Percentiles rank a stretch among this genome's conserved stretches.
Evolutionary conservation across 2,797 vertebrate genomes (phyloP).

Genomic region (Avahi laniger): DNA sequence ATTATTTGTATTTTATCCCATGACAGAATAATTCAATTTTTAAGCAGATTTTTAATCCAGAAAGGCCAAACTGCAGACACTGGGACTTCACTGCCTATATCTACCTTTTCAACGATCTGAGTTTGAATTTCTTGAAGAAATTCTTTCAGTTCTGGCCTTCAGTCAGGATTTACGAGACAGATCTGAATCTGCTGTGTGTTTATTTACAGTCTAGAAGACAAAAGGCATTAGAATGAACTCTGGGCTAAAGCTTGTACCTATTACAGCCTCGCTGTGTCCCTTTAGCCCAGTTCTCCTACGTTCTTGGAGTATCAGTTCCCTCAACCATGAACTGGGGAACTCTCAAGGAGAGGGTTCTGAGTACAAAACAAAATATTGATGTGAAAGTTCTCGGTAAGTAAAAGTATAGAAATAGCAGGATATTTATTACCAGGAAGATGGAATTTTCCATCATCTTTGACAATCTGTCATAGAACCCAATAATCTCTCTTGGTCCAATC

Average conservation of each 20-base stretch:
- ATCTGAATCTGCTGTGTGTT: background rate
- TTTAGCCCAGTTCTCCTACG: background rate
- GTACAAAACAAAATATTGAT: conserved; percentile 5
- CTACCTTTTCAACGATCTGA: background rate
- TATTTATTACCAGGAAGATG: background rate
- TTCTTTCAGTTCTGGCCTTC: conserved; percentile 18
- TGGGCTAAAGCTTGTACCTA: background rate
- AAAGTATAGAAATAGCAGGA: background rate
- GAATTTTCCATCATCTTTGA: background rate
- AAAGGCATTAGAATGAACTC: background rate
- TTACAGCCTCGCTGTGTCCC: background rate
- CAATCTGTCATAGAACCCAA: background rate
- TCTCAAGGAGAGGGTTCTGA: background rate
- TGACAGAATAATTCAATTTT: background rate
- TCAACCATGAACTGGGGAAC: background rate
- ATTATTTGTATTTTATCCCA: conserved; percentile 16
- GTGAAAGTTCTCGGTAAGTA: background rate
- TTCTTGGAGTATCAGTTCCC: background rate
- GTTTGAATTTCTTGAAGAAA: conserved; percentile 1
- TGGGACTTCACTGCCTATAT: background rate
- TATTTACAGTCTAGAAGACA: background rate
- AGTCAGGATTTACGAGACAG: background rate
- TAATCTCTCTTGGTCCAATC: background rate
- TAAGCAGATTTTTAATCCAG: conserved; percentile 1
- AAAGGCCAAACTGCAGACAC: background rate